A percentile compares a stretch with the other conserved stretches of the same genome.
Conservation (phyloP, 2,888 invertebrate species). For the Acleris holmiana region DNA sequence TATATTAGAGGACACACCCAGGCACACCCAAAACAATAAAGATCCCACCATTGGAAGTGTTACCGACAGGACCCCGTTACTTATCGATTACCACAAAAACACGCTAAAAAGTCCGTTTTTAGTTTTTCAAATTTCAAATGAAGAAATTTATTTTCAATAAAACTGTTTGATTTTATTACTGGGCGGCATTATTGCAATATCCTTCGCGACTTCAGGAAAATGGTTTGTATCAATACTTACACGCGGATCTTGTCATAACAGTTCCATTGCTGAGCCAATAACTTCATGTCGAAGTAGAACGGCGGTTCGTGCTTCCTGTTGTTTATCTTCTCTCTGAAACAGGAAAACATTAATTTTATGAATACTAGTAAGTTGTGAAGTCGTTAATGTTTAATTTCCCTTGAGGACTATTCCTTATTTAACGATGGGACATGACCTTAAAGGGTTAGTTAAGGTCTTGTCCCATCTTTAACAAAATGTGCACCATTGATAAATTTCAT, state of each 20-base stretch:
- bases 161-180: conserved; percentile 9
- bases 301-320: conserved; percentile 68
- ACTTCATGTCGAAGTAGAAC: conserved; percentile 72
- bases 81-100: too few species aligned
- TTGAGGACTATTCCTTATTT: too few species aligned
- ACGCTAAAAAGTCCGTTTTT: too few species aligned
- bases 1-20: too few species aligned
- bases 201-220: conserved; percentile 1
- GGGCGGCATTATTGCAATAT: conserved; percentile 6
- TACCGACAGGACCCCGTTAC: too few species aligned
- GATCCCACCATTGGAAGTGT: too few species aligned
- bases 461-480: too few species aligned
- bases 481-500: not conserved
- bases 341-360: conserved; percentile 13
- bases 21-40: too few species aligned
- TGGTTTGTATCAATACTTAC: conserved; percentile 54
- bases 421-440: too few species aligned
- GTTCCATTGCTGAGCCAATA: conserved; percentile 73
- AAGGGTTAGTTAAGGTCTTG: too few species aligned
- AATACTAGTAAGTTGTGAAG: not conserved
- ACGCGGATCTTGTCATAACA: conserved; percentile 68
- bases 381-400: not conserved
- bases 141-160: not conserved
- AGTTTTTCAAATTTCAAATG: too few species aligned
- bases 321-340: conserved; percentile 66